Evolutionary conservation across 2,888 invertebrate species (phyloP).

Genomic region (Pammene aurita): DNA sequence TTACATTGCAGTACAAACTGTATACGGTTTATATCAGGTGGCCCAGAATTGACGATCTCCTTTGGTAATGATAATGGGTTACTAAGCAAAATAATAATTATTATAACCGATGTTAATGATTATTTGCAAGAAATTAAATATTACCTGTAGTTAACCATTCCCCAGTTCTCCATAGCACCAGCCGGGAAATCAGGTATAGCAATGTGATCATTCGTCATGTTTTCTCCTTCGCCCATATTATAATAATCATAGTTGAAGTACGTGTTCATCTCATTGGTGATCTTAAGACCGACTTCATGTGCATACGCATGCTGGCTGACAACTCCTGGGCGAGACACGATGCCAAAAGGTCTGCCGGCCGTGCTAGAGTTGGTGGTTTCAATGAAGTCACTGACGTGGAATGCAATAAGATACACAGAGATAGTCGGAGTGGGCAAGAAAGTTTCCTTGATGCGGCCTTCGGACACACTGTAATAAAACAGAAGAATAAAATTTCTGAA

Average conservation of each 20-base stretch:
- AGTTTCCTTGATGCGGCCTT: constrained; percentile 62
- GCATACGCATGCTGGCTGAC: constrained; percentile 71
- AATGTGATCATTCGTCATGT: constrained; percentile 86
- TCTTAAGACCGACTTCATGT: constrained; percentile 71
- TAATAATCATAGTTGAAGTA: constrained; percentile 83
- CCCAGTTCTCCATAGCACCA: constrained; percentile 95
- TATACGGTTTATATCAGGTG: no score
- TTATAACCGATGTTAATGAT: no score
- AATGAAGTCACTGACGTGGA: constrained; percentile 90
- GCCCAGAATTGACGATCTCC: no score
- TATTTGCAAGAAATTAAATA: no score
- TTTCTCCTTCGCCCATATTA: constrained; percentile 77
- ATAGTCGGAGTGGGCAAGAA: constrained; percentile 86
- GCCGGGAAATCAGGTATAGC: constrained; percentile 91
- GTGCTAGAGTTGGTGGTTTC: constrained; percentile 59
- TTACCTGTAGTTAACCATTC: constrained; percentile 89
- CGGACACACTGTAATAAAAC: constrained; percentile 48
- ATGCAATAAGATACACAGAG: constrained; percentile 93
- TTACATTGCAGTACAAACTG: no score
- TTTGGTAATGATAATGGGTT: no score
- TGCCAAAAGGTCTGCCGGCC: constrained; percentile 62
- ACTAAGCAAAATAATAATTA: no score
- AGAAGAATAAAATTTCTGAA: no score
- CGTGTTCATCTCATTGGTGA: constrained; percentile 79
- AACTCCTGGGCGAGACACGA: constrained; percentile 72